Evolutionary conservation across 2,113 vertebrate genomes (phyloP).

Genomic region (Pseudolaguvia tuberculata): DNA sequence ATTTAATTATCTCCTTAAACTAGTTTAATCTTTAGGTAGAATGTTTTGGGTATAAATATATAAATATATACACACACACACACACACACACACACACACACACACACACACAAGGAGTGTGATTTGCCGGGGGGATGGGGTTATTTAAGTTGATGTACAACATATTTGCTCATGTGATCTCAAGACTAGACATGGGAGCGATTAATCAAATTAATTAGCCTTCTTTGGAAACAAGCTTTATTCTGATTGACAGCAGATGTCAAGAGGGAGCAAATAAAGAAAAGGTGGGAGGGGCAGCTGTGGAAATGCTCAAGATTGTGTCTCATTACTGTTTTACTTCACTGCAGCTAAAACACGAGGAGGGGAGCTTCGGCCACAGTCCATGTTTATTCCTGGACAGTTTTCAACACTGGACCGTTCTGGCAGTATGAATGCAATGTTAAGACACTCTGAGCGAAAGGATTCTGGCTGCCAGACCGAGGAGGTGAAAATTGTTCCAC

Average conservation of each 20-base stretch:
- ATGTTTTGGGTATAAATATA: constrained; percentile 27
- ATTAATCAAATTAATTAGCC: constrained; percentile 64
- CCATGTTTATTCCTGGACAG: constrained; percentile 80
- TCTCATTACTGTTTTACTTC: constrained; percentile 55
- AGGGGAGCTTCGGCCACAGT: constrained; percentile 76
- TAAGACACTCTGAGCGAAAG: constrained; percentile 74
- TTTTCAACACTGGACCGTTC: constrained; percentile 80
- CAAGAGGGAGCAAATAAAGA: constrained; percentile 14
- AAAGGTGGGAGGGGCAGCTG: not conserved
- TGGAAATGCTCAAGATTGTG: constrained; percentile 29
- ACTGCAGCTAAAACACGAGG: constrained; percentile 70
- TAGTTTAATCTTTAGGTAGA: constrained; percentile 27
- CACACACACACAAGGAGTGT: too few species aligned
- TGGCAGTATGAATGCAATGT: constrained; percentile 65
- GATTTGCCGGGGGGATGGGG: too few species aligned
- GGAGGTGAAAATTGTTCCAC: constrained; percentile 84
- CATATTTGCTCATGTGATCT: too few species aligned
- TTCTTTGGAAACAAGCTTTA: constrained; percentile 38
- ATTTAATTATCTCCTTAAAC: constrained; percentile 1
- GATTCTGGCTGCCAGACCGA: constrained; percentile 95
- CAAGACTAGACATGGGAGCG: constrained; percentile 54
- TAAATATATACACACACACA: too few species aligned
- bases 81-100: too few species aligned
- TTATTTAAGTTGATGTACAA: too few species aligned
- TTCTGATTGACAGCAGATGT: constrained; percentile 43